These are phyloP conservation scores for Leptinotarsa rubiginosa DNA, from an alignment of 2,888 invertebrate genomes.

Conservation along the genomic window DNA sequence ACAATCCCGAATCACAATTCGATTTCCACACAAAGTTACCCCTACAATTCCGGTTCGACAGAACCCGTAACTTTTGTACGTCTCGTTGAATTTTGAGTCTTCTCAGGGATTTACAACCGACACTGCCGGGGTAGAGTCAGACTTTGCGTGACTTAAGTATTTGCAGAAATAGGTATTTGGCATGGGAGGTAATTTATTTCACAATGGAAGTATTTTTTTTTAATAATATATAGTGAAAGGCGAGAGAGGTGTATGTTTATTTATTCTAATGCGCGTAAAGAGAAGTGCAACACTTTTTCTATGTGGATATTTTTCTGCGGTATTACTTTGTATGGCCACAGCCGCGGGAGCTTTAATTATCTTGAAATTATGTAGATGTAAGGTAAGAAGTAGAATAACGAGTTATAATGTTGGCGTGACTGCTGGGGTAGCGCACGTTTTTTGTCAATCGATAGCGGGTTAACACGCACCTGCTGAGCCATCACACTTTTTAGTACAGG, in stretches of 20 bases:
- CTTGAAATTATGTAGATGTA: constrained; percentile 28
- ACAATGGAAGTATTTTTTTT: constrained; percentile 34
- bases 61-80: neutral
- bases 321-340: constrained; percentile 18
- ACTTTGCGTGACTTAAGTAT: constrained; percentile 31
- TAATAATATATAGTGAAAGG: constrained; percentile 35
- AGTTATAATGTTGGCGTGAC: constrained; percentile 51
- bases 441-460: constrained; percentile 59
- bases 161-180: constrained; percentile 38
- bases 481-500: constrained; percentile 57
- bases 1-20: constrained; percentile 1
- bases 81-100: neutral
- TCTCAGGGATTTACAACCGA: neutral
- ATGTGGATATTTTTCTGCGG: constrained; percentile 25
- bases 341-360: constrained; percentile 29
- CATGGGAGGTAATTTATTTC: constrained; percentile 41
- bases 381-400: constrained; percentile 38
- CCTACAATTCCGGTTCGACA: neutral
- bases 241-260: constrained; percentile 33
- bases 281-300: constrained; percentile 13
- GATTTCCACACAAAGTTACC: neutral
- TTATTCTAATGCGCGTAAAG: constrained; percentile 22
- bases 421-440: constrained; percentile 48
- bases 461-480: constrained; percentile 62
- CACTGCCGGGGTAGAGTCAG: neutral